Base-by-base conservation (phyloP, 2,888 invertebrate genomes). In the Coenonympha glycerion region DNA sequence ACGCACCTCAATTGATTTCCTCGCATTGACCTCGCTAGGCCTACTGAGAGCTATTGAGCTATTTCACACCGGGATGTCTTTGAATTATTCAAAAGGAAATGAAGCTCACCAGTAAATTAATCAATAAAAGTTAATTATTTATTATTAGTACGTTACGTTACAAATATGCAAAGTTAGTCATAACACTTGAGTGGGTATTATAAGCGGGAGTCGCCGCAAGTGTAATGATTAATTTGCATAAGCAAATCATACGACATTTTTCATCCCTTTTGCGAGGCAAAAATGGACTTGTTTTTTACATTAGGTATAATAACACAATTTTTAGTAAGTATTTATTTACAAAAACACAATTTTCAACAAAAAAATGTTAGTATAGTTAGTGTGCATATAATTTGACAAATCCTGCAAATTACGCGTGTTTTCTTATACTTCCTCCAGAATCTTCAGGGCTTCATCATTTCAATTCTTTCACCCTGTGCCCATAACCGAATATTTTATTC, bases 361-460 rank as follows among this genome's bases (percentile, higher is more conserved):
- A 24, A 71, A 78, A 24, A 66, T 44, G 8, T 58, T 54, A 78
- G 55, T 56, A 65, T 61, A 34, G 49, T 64, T 56, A n/a, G n/a
- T 71, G 74, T 2, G 56, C 55, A 3, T 62, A 55, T 62, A 55
- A 6, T 65, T 34, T 2, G 73, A 67, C 76, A 76, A 78, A 39
- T 62, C 60, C 51, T 63, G 63, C 15, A 69, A 40, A 59, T 76
- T 76, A 1, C 61, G 1, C 42, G 63, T 65, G 48, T 76, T 75
- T 16, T 69, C 59, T 0, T 70, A 49, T 18, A 76, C 60, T 0
- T 47, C 50, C 40, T 69, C 62, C 4, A 72, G 31, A 19, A 67
- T 44, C 13, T 39, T 18, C 8, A 52, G 45, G 24, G 62, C 13
- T 39, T 18, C 8, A 52, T 47, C 24, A 62, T 52, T 13, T 56